Evolutionary conservation across 2,113 vertebrate species (phyloP), one percentile per base, ranked within the genome.

Genomic region (Steatornis caripensis): DNA sequence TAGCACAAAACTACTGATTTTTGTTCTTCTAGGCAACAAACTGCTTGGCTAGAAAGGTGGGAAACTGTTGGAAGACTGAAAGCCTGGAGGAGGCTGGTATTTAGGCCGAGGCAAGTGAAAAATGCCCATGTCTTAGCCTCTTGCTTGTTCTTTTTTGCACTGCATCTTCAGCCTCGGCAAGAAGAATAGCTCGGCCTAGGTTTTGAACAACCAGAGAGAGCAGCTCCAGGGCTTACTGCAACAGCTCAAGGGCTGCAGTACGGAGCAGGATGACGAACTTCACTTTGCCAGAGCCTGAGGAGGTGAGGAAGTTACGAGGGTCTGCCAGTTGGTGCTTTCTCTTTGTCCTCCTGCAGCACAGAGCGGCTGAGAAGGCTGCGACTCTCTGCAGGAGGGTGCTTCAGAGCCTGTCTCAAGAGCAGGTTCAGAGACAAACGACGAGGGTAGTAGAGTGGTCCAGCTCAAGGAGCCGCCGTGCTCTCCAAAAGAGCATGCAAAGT

Each of bases 21-120:
- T 70, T 45, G n/a, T 69, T 62, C 41, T 83, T 71, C 54, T 41
- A 72, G 68, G 45, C 84, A 92, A 70, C 79, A 72, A 82, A 82
- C 21, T 1, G 30, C 51, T 74, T 84, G 91, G 71, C 76, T 78
- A 51, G n/a, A 66, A 89, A 86, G 90, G 53, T 80, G 62, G 70
- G 83, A 90, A 93, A 65, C 77, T 95, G 89, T 84, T 75, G 81
- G 69, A 93, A 95, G 80, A 85, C 85, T 49, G 71, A 64, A 66
- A 92, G 64, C 19, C 69, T 64, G 57, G 69, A 89, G 55, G 24
- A 93, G 65, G 89, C 55, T 84, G 77, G n/a, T 32, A 78, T 80
- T 86, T 62, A 86, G 80, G 72, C 80, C 81, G 51, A 86, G 46
- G 34, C 83, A 71, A 88, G 68, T 54, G 72, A 84, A 89, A 95